Evolutionary conservation across 2,888 invertebrate species (phyloP).

Genomic region (Drosophila birchii): DNA sequence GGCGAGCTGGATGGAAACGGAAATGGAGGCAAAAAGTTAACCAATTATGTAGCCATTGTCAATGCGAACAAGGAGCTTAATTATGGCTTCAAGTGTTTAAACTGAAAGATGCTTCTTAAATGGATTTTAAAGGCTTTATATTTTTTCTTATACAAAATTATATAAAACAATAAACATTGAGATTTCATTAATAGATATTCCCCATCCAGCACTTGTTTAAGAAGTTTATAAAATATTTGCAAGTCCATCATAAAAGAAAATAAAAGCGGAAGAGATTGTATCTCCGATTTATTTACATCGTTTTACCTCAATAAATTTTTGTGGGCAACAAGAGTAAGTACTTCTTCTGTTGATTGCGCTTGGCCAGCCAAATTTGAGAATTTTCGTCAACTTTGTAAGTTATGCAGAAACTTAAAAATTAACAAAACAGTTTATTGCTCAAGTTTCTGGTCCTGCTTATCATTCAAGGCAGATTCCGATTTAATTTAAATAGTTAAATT

Average conservation of each 20-base stretch:
- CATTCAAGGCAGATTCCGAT: constrained; percentile 17
- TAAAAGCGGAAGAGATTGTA: not conserved
- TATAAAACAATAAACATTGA: no score
- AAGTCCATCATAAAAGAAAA: not conserved
- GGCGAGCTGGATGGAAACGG: constrained; percentile 78
- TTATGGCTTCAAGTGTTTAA: not conserved
- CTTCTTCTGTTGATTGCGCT: constrained; percentile 8
- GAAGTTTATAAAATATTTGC: constrained; percentile 3
- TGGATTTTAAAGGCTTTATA: not conserved
- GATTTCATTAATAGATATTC: no score
- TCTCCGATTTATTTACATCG: constrained; percentile 14
- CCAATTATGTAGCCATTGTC: constrained; percentile 55
- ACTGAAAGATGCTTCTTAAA: not conserved
- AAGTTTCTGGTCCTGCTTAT: constrained; percentile 16
- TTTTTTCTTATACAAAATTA: no score
- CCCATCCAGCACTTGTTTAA: not conserved
- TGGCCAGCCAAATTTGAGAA: constrained; percentile 2
- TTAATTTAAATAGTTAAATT: constrained; percentile 24
- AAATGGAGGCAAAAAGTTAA: constrained; percentile 45
- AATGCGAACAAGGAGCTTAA: constrained; percentile 32
- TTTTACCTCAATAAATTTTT: constrained; percentile 5
- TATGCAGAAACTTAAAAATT: constrained; percentile 24
- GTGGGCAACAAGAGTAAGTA: not conserved
- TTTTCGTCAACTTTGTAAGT: constrained; percentile 13
- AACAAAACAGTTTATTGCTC: constrained; percentile 9